Conservation (phyloP, 2,888 invertebrate species). For the Idaea dimidiata region DNA sequence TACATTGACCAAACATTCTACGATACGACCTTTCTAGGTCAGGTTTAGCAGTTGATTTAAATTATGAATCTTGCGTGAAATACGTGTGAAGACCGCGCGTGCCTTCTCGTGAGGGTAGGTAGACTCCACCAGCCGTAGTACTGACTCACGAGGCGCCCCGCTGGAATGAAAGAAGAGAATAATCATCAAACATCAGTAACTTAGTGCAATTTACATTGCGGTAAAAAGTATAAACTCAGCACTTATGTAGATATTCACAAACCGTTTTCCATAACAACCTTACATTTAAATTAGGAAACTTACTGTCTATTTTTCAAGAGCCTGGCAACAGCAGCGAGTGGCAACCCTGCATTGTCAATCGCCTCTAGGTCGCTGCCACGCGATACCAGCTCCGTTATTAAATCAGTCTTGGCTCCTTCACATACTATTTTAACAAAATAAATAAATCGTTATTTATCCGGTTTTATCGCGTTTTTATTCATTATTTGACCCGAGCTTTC, state of each 20-base stretch:
- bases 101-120: constrained; percentile 65
- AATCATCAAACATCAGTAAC: background rate
- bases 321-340: constrained; percentile 52
- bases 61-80: constrained; percentile 66
- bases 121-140: constrained; percentile 60
- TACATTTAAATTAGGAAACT: constrained; percentile 18
- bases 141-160: constrained; percentile 55
- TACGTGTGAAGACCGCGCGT: constrained; percentile 62
- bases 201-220: no score
- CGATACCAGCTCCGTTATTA: constrained; percentile 62
- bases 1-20: background rate
- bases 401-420: constrained; percentile 57
- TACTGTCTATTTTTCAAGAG: constrained; percentile 55
- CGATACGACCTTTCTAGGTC: constrained; percentile 11
- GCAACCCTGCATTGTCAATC: constrained; percentile 54
- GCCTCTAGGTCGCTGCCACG: constrained; percentile 61
- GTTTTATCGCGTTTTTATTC: no score
- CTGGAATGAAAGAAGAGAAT: constrained; percentile 33
- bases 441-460: no score
- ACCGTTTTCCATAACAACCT: no score
- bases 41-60: constrained; percentile 53
- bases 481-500: no score
- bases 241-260: no score
- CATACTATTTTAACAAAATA: constrained; percentile 50
- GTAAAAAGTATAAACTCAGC: background rate